phyloP scores from a whole-genome alignment of 2,113 vertebrate genomes.

The Acinonyx jubatus region DNA sequence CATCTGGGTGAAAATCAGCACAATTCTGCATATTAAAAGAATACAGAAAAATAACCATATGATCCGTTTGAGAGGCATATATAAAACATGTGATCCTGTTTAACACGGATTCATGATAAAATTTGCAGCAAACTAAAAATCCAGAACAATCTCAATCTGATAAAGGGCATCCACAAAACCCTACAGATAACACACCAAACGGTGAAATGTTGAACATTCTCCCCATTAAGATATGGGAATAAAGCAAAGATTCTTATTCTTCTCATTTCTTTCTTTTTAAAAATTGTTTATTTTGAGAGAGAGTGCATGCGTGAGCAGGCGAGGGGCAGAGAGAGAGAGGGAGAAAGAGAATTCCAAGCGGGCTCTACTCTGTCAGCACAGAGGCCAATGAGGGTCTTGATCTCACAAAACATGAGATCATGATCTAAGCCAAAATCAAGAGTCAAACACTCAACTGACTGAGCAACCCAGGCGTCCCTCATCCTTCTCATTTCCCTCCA shows the following conservation, averaged over 20 bases:
- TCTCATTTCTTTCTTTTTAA: not conserved
- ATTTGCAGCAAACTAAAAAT: not conserved
- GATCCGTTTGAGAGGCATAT: not conserved
- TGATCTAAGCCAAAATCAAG: too few species aligned
- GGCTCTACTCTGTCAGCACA: too few species aligned
- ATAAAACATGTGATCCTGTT: not conserved
- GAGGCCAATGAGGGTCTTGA: too few species aligned
- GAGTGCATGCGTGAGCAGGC: too few species aligned
- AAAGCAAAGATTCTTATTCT: not conserved
- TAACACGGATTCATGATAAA: not conserved
- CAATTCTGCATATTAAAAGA: not conserved
- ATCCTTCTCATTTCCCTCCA: not conserved
- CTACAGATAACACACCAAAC: not conserved
- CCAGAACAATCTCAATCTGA: not conserved
- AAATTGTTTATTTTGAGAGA: too few species aligned
- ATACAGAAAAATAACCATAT: not conserved
- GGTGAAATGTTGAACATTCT: not conserved
- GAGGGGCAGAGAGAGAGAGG: too few species aligned
- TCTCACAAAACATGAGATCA: too few species aligned
- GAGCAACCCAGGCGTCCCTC: not conserved
- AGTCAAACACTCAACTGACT: too few species aligned
- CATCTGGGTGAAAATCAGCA: not conserved
- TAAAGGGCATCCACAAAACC: not conserved
- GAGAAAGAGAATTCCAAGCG: too few species aligned
- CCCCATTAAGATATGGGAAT: not conserved